Base-by-base conservation (phyloP, 2,113 vertebrate species). In the Tor tambroides region DNA sequence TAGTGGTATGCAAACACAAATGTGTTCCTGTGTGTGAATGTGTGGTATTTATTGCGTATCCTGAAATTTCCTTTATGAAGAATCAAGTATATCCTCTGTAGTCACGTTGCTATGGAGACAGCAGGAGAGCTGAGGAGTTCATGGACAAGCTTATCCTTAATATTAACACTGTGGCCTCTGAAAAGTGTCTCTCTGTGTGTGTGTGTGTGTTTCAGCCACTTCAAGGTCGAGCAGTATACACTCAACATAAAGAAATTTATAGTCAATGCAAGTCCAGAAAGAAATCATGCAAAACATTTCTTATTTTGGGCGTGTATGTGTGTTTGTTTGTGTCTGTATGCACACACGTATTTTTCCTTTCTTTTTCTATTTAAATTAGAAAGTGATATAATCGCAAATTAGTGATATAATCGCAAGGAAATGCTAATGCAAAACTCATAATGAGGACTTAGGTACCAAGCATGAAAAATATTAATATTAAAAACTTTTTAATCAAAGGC, bases 401-500 rank as follows among this genome's bases (percentile, higher is more conserved):
- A n/a, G n/a, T n/a, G n/a, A n/a, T n/a, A n/a, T n/a, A n/a, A n/a
- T n/a, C n/a, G n/a, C n/a, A 23, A 65, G 30, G 23, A 77, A 85
- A 85, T 88, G 41, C 3, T 19, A 11, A 56, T 59, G 21, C 12
- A 75, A 81, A 74, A 61, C 46, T 86, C 32, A 85, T 85, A 59
- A 90, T 79, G 5, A 88, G 41, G 81, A 43, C 79, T 85, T 72
- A n/a, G 35, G 35, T 32, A 65, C 59, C 61, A 84, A 89, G 76
- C 26, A 32, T 67, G 69, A 80, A 56, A 28, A 86, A 87, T 85
- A 82, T 19, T 76, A 80, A 90, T 84, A 88, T 65, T 28, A 38
- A 56, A 54, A 81, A 61, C 43, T 76, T 89, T 88, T 89, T 88
- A 91, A 91, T 92, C 87, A 91, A 86, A 91, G 87, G 87, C 85